Base-by-base conservation (phyloP, 2,113 vertebrate species). In the Leucosticte australis region DNA sequence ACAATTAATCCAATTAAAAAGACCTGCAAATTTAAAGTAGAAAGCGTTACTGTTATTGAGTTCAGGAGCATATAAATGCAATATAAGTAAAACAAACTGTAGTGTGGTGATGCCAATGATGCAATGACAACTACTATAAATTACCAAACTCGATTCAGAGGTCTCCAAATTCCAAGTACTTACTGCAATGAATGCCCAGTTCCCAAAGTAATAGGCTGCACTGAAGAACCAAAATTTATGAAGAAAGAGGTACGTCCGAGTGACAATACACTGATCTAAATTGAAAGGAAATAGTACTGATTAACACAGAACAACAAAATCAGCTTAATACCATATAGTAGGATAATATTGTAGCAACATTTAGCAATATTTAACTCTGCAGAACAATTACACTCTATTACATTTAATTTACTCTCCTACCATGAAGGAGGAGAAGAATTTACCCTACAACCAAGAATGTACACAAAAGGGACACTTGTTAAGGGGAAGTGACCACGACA, bases 171-270 rank as follows among this genome's bases (percentile, higher is more conserved):
- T 42, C 20, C 19, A 37, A 52, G 26, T 86, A 98, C 99, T 99
- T 98, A 99, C 99, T 97, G 74, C 98, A 92, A 99, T 99, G 92
- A 99, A 99, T 21, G 98, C 99, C 99, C 99, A 99, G 96, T 99
- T 99, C 18, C 99, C 99, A 88, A 99, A 99, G 97, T 99, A 99
- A 97, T 99, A 99, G 22, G 98, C 98, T 23, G 99, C 99, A 94
- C 99, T 99, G 96, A 99, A 99, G 98, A 99, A 99, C 99, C 99
- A 99, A 95, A 99, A 99, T 94, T 99, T 99, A 97, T 99, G 99
- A 80, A 99, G 99, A 89, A 99, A 99, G 10, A 99, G 98, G 87
- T 99, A 99, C 0, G 99, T 99, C 85, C 99, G 98, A 24, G 99
- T 99, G 86, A 99, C 98, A 15, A 97, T 99, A 95, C 99, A 99